Evolutionary conservation across 2,113 vertebrate genomes (phyloP), one percentile per base, ranked within the genome.

Genomic region (Rhinogobius similis): DNA sequence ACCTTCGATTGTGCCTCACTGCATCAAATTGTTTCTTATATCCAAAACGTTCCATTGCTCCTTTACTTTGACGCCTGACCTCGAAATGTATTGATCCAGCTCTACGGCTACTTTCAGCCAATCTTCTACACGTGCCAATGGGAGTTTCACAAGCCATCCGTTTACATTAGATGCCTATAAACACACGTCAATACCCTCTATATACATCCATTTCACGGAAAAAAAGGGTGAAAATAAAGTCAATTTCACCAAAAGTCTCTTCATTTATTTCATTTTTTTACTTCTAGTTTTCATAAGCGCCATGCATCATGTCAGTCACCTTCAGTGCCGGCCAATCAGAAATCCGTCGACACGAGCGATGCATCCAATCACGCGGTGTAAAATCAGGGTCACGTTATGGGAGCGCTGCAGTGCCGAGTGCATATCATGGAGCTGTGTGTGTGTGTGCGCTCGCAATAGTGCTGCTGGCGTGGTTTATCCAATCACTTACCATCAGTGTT

Each of bases 401-500:
- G 55, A 72, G 29, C 16, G 23, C 39, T 8, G 70, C 69, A 43
- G 21, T 72, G 65, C 11, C 62, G 18, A 62, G 66, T 43, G 62
- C 64, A 70, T 73, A 83, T 84, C 56, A 70, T 68, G 43, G 52
- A 66, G 56, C 68, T 43, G 82, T 75, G 70, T 58, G 32, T 50
- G 10, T 62, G 26, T 68, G 67, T 69, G 58, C 62, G 58, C 65
- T 29, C 32, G 75, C 62, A 43, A 65, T 38, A 69, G 74, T 78
- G 77, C 79, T 86, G 66, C 58, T 83, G 83, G 82, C 81, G 79
- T 44, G 68, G 83, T 87, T 88, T 82, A 77, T 82, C 80, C 82
- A 88, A 89, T 91, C 88, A 89, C 82, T 84, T 81, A 82, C 77
- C 85, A 89, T 88, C 82, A 90, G 73, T 73, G 81, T 78, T 84